A percentile compares a stretch with the other conserved stretches of the same genome.
Evolutionary conservation across 2,888 invertebrate genomes (phyloP).

Genomic region (Hyposoter dolosus): DNA sequence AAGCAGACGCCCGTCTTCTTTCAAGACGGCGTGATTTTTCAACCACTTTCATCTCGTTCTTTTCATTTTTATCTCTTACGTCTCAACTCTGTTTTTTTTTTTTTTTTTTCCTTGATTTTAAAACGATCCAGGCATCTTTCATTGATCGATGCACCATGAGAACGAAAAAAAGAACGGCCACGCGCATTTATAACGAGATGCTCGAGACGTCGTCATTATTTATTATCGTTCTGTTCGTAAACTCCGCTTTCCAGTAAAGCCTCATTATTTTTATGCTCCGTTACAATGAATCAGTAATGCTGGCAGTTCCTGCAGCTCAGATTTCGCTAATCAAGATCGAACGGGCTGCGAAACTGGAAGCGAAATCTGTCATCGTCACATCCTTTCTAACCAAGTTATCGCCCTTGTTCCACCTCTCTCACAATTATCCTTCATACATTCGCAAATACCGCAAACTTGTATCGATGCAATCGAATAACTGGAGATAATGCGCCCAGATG

Average conservation of each 20-base stretch:
- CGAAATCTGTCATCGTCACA: slow-evolving; percentile 24
- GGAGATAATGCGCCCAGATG: not conserved
- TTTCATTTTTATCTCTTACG: not conserved
- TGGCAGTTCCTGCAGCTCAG: not conserved
- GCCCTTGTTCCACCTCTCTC: slow-evolving; percentile 14
- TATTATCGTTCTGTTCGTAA: slow-evolving; percentile 41
- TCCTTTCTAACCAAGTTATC: slow-evolving; percentile 29
- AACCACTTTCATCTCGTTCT: slow-evolving; percentile 31
- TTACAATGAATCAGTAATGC: slow-evolving; percentile 8
- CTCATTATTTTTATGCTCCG: not conserved
- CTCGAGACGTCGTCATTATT: slow-evolving; percentile 35
- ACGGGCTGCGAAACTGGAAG: slow-evolving; percentile 28
- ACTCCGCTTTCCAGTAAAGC: slow-evolving; percentile 8
- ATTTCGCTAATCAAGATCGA: slow-evolving; percentile 35
- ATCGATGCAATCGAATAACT: slow-evolving; percentile 31
- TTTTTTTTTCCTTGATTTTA: slow-evolving; percentile 13
- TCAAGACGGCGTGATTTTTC: slow-evolving; percentile 60
- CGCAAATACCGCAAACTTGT: slow-evolving; percentile 15
- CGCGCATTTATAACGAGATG: slow-evolving; percentile 23
- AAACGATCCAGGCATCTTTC: slow-evolving; percentile 2
- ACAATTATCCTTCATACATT: not conserved
- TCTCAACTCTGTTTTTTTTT: slow-evolving; percentile 18
- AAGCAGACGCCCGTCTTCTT: slow-evolving; percentile 21
- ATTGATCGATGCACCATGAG: slow-evolving; percentile 30
- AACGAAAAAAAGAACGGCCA: slow-evolving; percentile 15